Evolutionary conservation across 2,797 vertebrate species (phyloP).

Genomic region (Craterocephalus amniculus): DNA sequence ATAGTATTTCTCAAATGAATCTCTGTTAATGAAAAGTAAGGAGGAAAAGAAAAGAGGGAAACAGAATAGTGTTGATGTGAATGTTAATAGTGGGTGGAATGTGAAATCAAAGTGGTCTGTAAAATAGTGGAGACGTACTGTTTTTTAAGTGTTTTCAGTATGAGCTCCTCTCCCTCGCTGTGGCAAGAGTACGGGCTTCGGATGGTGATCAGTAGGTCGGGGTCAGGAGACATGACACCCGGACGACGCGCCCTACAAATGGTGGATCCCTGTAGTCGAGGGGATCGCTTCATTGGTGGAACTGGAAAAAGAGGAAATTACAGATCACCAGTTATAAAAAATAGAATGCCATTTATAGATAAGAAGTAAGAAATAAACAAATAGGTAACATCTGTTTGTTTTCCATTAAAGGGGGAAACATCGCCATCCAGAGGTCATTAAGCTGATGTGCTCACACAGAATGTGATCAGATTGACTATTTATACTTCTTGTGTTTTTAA

Average conservation of each 20-base stretch:
- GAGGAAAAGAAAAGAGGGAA: neutral
- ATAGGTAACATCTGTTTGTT: neutral
- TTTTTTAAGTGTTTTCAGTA: conserved; percentile 89
- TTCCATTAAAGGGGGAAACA: neutral
- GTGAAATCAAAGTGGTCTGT: neutral
- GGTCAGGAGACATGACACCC: conserved; percentile 86
- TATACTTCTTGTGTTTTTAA: neutral
- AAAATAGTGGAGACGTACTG: conserved; percentile 82
- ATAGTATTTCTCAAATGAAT: conserved; percentile 87
- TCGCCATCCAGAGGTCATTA: neutral
- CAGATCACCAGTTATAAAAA: neutral
- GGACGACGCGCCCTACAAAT: conserved; percentile 87
- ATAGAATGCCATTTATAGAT: no score
- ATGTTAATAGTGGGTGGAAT: neutral
- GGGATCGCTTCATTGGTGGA: conserved; percentile 87
- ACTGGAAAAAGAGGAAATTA: conserved; percentile 72
- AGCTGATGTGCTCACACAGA: no score
- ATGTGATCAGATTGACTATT: no score
- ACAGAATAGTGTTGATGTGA: no score
- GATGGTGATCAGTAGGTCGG: conserved; percentile 93
- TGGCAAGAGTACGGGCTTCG: conserved; percentile 87
- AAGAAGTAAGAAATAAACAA: neutral
- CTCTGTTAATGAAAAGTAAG: conserved; percentile 78
- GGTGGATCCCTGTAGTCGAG: conserved; percentile 84
- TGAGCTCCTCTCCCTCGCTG: conserved; percentile 89